Percentiles rank a stretch among this genome's conserved stretches.
These are phyloP conservation scores for Chaetophractus vellerosus DNA, from an alignment of 2,797 vertebrate genomes.

Conservation along the genomic window DNA sequence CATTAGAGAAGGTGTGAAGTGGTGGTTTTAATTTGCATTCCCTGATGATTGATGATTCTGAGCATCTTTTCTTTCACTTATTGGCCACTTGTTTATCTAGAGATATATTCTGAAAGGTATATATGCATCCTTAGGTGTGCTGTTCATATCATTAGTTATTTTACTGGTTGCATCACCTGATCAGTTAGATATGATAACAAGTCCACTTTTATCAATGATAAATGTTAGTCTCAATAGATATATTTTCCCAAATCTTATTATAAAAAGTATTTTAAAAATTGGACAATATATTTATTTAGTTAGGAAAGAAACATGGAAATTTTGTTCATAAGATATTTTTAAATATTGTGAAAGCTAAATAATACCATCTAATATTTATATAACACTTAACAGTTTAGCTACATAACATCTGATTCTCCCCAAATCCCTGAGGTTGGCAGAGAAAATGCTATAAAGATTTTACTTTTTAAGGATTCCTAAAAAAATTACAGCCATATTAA, in stretches of 20 bases:
- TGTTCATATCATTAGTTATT: not conserved
- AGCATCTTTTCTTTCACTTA: too few species aligned
- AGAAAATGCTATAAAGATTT: slow-evolving; percentile 37
- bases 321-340: not conserved
- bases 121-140: not conserved
- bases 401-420: not conserved
- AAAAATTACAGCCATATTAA: not conserved
- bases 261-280: not conserved
- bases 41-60: too few species aligned
- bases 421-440: not conserved
- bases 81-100: too few species aligned
- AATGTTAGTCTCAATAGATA: not conserved
- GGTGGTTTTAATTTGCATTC: too few species aligned
- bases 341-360: slow-evolving; percentile 28
- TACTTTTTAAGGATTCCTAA: slow-evolving; percentile 34
- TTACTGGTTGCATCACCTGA: not conserved
- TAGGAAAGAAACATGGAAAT: slow-evolving; percentile 2
- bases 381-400: slow-evolving; percentile 46
- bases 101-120: not conserved
- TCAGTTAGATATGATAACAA: not conserved
- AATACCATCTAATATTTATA: slow-evolving; percentile 53
- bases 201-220: not conserved
- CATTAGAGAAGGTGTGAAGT: too few species aligned
- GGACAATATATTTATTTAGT: not conserved
- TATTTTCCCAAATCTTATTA: not conserved